Evolutionary conservation across 2,113 vertebrate species (phyloP), one percentile per base, ranked within the genome.

Genomic region (Tupaia chinensis): DNA sequence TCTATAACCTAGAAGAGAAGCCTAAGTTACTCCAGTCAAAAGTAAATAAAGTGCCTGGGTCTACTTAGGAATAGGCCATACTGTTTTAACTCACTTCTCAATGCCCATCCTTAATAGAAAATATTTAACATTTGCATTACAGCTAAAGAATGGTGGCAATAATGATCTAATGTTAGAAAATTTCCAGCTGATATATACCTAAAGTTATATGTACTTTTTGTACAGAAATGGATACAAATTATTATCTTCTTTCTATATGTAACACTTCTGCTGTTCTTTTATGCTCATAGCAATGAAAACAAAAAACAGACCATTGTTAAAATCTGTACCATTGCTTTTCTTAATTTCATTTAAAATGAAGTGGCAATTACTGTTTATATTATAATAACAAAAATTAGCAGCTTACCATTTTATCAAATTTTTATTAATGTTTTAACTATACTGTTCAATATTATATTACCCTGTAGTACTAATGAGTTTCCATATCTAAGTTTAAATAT

Each of bases 271-370:
- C 54, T 61, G 65, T 73, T 93, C 72, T 92, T 95, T 85, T 73
- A 34, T 79, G 44, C 53, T 74, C 11, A 32, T 93, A 93, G 81
- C 56, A 95, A 14, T 94, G 94, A 93, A 80, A 91, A 58, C 74
- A 69, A 79, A 91, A 90, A 90, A 68, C 56, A 60, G 94, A 65
- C 9, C 87, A 65, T 63, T 93, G 2, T 74, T 89, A 86, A 63
- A 89, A 77, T 82, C 63, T 77, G 5, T 82, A 72, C 68, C 8
- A 61, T 0, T 95, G 29, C 15, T 94, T 92, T 79, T 69, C 60
- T 82, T 92, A 66, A 93, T 97, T 91, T 95, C 32, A 95, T 89
- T 95, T 92, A 89, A 97, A 97, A 69, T 94, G 61, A 96, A 94
- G 29, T 96, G 69, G 58, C 53, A 91, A 34, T 92, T 90, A 80